Evolutionary conservation across 2,113 vertebrate species (phyloP).

Genomic region (Osmerus mordax): DNA sequence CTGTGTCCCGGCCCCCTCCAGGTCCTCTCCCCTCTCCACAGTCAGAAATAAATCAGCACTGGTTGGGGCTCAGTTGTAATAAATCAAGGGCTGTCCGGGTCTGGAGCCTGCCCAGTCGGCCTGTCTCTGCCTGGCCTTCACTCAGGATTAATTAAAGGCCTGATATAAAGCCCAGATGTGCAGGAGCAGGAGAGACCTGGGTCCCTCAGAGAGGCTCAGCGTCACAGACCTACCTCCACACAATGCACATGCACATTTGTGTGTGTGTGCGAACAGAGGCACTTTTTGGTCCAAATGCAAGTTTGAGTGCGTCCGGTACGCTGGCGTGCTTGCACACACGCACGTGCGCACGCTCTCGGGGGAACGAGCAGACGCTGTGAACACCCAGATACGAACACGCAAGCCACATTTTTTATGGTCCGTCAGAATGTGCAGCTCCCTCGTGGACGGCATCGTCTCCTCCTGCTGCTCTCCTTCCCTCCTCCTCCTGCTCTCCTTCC

Average conservation of each 20-base stretch:
- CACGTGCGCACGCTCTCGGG: background rate
- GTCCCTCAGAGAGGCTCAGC: constrained; percentile 65
- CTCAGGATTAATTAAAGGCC: constrained; percentile 99
- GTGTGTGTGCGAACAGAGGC: background rate
- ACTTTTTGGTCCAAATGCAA: background rate
- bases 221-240: constrained; percentile 7
- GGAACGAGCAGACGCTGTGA: background rate
- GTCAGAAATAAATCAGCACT: constrained; percentile 96
- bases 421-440: constrained; percentile 4
- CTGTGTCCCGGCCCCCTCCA: constrained; percentile 35
- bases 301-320: constrained; percentile 1
- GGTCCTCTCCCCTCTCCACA: constrained; percentile 50
- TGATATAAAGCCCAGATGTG: constrained; percentile 99
- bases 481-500: background rate
- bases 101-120: constrained; percentile 98
- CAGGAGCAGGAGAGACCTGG: constrained; percentile 76
- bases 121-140: constrained; percentile 99
- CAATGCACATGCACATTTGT: background rate
- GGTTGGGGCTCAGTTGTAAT: constrained; percentile 93
- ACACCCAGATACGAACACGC: constrained; percentile 3
- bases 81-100: constrained; percentile 97
- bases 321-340: background rate
- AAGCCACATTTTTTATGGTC: no score
- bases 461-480: constrained; percentile 57
- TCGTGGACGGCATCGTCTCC: constrained; percentile 69